These are phyloP conservation scores for Enteromius paludinosus DNA, from an alignment of 2,797 vertebrate species.

Conservation along the genomic window DNA sequence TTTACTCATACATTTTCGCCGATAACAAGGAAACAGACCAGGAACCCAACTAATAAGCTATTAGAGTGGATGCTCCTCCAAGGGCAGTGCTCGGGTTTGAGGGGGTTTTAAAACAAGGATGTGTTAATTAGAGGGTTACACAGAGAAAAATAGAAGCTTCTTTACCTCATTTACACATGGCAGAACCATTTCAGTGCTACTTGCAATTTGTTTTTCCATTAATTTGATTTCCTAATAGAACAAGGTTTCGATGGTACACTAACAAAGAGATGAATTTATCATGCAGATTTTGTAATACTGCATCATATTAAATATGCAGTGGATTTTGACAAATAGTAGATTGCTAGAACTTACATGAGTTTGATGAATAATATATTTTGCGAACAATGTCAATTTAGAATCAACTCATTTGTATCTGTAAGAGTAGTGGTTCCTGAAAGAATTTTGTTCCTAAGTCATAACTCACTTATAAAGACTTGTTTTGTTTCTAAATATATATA, in stretches of 20 bases:
- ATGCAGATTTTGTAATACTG: slow-evolving; percentile 18
- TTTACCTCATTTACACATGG: slow-evolving; percentile 32
- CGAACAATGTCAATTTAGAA: neutral
- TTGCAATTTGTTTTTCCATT: slow-evolving; percentile 11
- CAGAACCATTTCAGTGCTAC: slow-evolving; percentile 8
- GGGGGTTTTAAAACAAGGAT: slow-evolving; percentile 52
- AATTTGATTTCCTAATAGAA: slow-evolving; percentile 36
- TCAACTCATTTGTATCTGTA: neutral
- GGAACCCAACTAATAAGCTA: slow-evolving; percentile 63
- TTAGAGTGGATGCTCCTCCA: slow-evolving; percentile 57
- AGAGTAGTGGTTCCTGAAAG: neutral
- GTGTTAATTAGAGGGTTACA: slow-evolving; percentile 53
- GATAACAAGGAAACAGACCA: slow-evolving; percentile 55
- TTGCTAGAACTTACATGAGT: neutral
- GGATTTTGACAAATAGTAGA: neutral
- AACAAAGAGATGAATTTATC: slow-evolving; percentile 1
- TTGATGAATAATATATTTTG: neutral
- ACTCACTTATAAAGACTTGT: neutral
- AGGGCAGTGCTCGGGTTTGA: slow-evolving; percentile 51
- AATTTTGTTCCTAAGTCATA: neutral
- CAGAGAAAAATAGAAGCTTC: slow-evolving; percentile 32
- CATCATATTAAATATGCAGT: slow-evolving; percentile 15
- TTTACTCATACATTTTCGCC: slow-evolving; percentile 47
- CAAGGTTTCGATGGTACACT: neutral
- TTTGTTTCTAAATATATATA: neutral